phyloP scores from a whole-genome alignment of 2,888 invertebrate genomes.

The Salpingus planirostris region DNA sequence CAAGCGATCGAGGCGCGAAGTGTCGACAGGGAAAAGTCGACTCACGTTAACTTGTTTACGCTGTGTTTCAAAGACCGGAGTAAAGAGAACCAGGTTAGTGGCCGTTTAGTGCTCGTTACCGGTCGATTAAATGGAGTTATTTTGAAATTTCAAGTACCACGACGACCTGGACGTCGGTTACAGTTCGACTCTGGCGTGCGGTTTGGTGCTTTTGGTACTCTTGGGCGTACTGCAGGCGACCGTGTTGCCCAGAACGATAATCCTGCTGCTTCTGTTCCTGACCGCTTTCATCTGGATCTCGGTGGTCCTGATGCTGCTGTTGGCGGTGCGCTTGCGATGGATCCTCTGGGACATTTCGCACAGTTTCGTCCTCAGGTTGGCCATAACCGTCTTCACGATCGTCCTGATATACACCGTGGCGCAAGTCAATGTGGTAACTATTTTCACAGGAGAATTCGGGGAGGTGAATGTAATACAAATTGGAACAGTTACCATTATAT shows the following conservation, averaged over 20 bases:
- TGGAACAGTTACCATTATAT: conserved; percentile 1
- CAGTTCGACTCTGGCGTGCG: conserved; percentile 71
- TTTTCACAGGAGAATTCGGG: not conserved
- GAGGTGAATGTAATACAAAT: conserved; percentile 4
- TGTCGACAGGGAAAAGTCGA: conserved; percentile 82
- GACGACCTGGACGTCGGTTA: conserved; percentile 79
- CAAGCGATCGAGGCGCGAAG: conserved; percentile 87
- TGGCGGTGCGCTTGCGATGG: conserved; percentile 75
- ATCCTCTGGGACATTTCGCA: conserved; percentile 81
- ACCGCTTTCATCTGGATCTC: conserved; percentile 88
- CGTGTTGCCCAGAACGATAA: conserved; percentile 75
- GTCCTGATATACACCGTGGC: conserved; percentile 81
- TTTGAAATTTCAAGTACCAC: conserved; percentile 55
- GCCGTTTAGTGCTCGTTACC: no score
- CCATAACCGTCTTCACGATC: conserved; percentile 80
- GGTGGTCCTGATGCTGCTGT: conserved; percentile 71
- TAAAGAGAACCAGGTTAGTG: conserved; percentile 69
- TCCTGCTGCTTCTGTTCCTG: conserved; percentile 74
- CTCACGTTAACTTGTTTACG: conserved; percentile 78
- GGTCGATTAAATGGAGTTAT: conserved; percentile 6
- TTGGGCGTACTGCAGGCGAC: conserved; percentile 70
- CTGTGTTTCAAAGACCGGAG: conserved; percentile 76
- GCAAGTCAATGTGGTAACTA: conserved; percentile 86
- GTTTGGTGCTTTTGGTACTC: conserved; percentile 64
- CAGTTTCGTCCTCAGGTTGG: conserved; percentile 72